Evolutionary conservation across 2,113 vertebrate genomes (phyloP).

Genomic region (Zosterops hypoxanthus): DNA sequence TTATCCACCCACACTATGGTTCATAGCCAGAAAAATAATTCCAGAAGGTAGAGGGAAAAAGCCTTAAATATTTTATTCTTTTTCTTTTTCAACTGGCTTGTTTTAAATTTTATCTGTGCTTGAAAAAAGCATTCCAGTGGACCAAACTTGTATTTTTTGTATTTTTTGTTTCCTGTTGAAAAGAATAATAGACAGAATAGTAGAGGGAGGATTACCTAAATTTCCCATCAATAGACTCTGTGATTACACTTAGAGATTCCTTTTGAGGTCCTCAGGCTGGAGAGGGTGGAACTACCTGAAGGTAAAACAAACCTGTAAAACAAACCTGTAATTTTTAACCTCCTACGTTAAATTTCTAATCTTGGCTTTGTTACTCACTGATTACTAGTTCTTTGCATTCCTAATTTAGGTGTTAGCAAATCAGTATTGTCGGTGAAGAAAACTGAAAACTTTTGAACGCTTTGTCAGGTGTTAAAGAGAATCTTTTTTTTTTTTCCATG

Average conservation of each 20-base stretch:
- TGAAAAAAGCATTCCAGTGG: background rate
- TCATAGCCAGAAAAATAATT: background rate
- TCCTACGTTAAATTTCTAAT: background rate
- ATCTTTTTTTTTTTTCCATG: background rate
- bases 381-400: background rate
- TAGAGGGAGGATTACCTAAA: background rate
- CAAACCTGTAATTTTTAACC: background rate
- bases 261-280: background rate
- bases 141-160: background rate
- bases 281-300: background rate
- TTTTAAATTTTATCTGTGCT: background rate
- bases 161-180: background rate
- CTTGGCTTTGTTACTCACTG: background rate
- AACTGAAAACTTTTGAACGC: background rate
- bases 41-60: background rate
- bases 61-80: background rate
- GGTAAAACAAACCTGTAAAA: background rate
- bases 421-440: background rate
- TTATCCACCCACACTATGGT: background rate
- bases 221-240: background rate
- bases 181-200: background rate
- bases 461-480: accelerated
- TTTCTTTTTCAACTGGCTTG: background rate
- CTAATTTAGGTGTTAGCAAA: background rate
- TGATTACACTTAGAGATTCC: background rate